Evolutionary conservation across 2,888 invertebrate species (phyloP).

Genomic region (Ochlodes sylvanus): DNA sequence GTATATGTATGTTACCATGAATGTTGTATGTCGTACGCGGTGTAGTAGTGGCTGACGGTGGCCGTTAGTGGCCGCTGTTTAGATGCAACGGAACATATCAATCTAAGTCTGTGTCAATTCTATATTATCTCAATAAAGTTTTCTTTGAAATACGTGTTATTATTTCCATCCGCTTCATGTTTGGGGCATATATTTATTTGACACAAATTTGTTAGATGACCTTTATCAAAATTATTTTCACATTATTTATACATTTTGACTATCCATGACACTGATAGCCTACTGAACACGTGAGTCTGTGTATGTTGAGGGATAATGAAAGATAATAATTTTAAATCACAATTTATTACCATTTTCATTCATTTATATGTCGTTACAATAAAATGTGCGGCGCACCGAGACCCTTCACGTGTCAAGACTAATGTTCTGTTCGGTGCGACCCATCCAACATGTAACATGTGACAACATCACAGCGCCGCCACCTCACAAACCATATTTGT

Average conservation of each 20-base stretch:
- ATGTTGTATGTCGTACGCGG: background rate
- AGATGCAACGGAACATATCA: slow-evolving; percentile 56
- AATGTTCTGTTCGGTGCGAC: too few species aligned
- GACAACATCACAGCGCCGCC: too few species aligned
- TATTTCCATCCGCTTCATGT: background rate
- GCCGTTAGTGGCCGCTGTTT: slow-evolving; percentile 17
- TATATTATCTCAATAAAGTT: slow-evolving; percentile 70
- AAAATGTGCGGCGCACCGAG: slow-evolving; percentile 5
- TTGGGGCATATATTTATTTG: too few species aligned
- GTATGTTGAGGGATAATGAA: too few species aligned
- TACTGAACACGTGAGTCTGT: too few species aligned
- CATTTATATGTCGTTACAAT: slow-evolving; percentile 10
- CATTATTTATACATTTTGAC: too few species aligned
- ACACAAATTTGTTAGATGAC: too few species aligned
- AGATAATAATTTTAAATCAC: slow-evolving; percentile 8
- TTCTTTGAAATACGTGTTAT: slow-evolving; percentile 40
- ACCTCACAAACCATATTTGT: too few species aligned
- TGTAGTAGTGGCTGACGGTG: background rate
- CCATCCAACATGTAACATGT: too few species aligned
- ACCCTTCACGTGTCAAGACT: too few species aligned
- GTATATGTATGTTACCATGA: background rate
- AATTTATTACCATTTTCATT: slow-evolving; percentile 19
- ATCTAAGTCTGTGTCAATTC: slow-evolving; percentile 69
- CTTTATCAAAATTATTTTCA: too few species aligned
- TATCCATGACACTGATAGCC: too few species aligned